Percentiles rank a stretch among this genome's conserved stretches.
These are phyloP conservation scores for Australoheros scitulus DNA, from an alignment of 2,113 vertebrate genomes.

Conservation along the genomic window DNA sequence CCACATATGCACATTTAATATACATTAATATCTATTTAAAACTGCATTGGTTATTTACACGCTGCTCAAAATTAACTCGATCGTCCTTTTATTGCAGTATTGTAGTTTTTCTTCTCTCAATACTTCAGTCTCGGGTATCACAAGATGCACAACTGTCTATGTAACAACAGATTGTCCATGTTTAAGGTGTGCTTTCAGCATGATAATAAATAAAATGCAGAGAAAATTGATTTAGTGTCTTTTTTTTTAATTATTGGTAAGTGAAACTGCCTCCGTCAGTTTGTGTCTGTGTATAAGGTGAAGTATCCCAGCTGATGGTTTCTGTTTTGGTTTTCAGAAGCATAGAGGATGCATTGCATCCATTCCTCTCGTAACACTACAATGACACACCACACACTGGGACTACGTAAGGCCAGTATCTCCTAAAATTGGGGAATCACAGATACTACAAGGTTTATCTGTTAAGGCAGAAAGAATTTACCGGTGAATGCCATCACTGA, in stretches of 20 bases:
- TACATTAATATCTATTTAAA: not conserved
- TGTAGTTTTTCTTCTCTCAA: too few relatives aligned
- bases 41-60: not conserved
- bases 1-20: not conserved
- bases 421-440: constrained; percentile 8
- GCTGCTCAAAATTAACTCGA: not conserved
- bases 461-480: constrained; percentile 1
- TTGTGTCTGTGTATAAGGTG: not conserved
- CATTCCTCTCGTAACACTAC: constrained; percentile 46
- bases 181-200: not conserved
- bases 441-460: not conserved
- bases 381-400: constrained; percentile 28
- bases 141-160: not conserved
- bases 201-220: constrained; percentile 6
- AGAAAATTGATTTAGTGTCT: not conserved
- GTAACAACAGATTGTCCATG: not conserved
- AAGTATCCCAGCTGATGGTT: not conserved
- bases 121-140: not conserved
- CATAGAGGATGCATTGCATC: not conserved
- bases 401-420: not conserved
- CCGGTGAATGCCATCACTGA: not conserved
- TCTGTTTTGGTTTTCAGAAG: constrained; percentile 25
- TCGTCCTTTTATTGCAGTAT: not conserved
- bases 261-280: not conserved
- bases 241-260: not conserved